Evolutionary conservation across 2,797 vertebrate genomes (phyloP).

Genomic region (Varecia variegata): DNA sequence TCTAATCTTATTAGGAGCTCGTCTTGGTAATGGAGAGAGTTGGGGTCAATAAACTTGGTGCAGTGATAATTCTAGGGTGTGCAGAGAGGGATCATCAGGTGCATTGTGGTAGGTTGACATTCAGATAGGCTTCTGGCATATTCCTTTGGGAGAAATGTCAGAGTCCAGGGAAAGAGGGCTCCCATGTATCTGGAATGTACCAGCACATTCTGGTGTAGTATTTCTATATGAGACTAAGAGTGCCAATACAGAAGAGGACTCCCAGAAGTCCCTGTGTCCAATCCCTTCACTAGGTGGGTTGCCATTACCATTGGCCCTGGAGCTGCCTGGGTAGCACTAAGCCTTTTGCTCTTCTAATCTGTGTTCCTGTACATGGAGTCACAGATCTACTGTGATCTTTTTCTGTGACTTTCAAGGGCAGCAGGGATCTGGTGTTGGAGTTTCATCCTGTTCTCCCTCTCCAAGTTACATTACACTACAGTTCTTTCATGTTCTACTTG

Average conservation of each 20-base stretch:
- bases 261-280: neutral
- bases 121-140: neutral
- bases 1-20: neutral
- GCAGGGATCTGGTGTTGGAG: neutral
- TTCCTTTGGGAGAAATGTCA: slow-evolving; percentile 2
- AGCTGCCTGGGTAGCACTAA: neutral
- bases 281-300: neutral
- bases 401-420: neutral
- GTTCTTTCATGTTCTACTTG: neutral
- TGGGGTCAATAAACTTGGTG: neutral
- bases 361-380: neutral
- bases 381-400: neutral
- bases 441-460: neutral
- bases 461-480: neutral
- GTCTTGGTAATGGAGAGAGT: neutral
- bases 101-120: neutral
- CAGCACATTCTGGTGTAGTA: neutral
- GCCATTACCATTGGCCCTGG: neutral
- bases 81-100: neutral
- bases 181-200: neutral
- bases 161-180: neutral
- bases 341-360: neutral
- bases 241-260: neutral
- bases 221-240: neutral
- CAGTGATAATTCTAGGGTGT: neutral